phyloP scores from a whole-genome alignment of 2,113 vertebrate genomes.

The Pelobates fuscus region DNA sequence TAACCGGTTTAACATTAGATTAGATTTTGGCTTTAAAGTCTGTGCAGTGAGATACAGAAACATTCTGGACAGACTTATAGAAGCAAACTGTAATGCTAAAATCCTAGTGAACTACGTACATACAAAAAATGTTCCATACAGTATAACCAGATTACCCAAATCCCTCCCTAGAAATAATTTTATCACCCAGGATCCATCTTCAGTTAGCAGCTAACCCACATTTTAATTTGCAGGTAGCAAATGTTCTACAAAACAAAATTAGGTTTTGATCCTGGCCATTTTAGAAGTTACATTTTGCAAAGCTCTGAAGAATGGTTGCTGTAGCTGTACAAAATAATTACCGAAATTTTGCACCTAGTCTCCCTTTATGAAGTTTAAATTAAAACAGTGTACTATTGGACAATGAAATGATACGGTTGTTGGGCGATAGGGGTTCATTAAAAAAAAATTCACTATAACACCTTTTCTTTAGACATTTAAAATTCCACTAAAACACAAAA shows the following conservation, averaged over 20 bases:
- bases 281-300: neutral
- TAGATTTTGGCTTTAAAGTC: slow-evolving; percentile 45
- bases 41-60: slow-evolving; percentile 23
- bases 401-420: no score
- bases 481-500: no score
- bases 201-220: slow-evolving; percentile 15
- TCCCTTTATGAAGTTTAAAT: no score
- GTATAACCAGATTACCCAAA: slow-evolving; percentile 25
- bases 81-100: slow-evolving; percentile 47
- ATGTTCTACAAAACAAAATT: slow-evolving; percentile 3
- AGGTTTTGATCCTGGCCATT: slow-evolving; percentile 10
- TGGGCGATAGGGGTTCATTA: no score
- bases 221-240: slow-evolving; percentile 13
- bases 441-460: no score
- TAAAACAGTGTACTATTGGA: no score
- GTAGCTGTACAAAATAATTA: no score
- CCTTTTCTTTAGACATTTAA: no score
- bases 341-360: no score
- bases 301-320: no score
- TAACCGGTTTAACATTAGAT: slow-evolving; percentile 17
- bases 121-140: slow-evolving; percentile 48
- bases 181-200: slow-evolving; percentile 25
- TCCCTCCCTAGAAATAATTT: slow-evolving; percentile 33
- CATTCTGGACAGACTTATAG: slow-evolving; percentile 41
- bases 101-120: slow-evolving; percentile 50